A percentile compares a stretch with the other conserved stretches of the same genome.
Conservation (phyloP, 2,888 invertebrate genomes). For the Epinotia ramella region DNA sequence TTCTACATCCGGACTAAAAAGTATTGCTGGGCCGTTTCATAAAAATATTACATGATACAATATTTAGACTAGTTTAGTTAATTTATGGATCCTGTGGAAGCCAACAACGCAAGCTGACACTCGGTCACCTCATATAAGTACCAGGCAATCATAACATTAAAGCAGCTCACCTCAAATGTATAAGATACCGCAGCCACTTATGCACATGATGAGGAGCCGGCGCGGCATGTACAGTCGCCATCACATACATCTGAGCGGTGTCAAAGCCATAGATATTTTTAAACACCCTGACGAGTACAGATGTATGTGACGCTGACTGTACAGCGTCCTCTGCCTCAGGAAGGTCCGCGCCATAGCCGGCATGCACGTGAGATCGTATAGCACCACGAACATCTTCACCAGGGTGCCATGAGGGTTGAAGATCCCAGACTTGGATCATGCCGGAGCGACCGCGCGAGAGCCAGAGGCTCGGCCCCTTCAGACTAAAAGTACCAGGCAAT, state of each 20-base stretch:
- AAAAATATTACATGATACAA: too few relatives aligned
- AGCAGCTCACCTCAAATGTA: constrained; percentile 93
- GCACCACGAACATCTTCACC: constrained; percentile 98
- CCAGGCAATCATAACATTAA: background rate
- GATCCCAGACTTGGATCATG: constrained; percentile 96
- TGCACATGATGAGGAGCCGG: constrained; percentile 74
- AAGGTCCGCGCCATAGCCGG: constrained; percentile 97
- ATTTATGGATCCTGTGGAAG: too few relatives aligned
- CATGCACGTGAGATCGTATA: constrained; percentile 97
- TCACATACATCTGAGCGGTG: too few relatives aligned
- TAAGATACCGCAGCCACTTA: constrained; percentile 95
- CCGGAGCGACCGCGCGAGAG: constrained; percentile 95
- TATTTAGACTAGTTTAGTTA: too few relatives aligned
- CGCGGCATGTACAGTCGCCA: constrained; percentile 59
- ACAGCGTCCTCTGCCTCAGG: constrained; percentile 96
- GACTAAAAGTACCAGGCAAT: background rate
- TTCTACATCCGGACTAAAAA: too few relatives aligned
- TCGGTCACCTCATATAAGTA: background rate
- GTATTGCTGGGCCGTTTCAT: too few relatives aligned
- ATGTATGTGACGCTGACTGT: constrained; percentile 84
- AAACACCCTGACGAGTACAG: too few relatives aligned
- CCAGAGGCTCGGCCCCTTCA: constrained; percentile 73
- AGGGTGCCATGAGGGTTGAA: constrained; percentile 98
- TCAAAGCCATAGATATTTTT: too few relatives aligned
- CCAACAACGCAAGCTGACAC: background rate